phyloP scores from a whole-genome alignment of 2,797 vertebrate species.

The Micromesistius poutassou region DNA sequence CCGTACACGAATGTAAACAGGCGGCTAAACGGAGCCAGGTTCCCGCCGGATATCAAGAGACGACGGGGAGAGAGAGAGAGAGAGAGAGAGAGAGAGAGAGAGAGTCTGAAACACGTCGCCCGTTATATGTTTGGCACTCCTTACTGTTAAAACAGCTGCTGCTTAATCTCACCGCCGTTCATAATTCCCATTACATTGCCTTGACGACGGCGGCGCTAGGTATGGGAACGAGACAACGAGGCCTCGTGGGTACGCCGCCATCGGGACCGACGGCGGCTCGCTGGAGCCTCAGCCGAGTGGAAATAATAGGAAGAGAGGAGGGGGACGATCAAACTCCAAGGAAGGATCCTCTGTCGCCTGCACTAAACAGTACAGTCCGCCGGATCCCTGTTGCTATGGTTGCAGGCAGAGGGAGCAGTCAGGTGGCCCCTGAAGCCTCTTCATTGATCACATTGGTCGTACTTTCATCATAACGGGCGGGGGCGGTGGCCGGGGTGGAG shows the following conservation, averaged over 20 bases:
- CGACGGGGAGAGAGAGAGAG: neutral
- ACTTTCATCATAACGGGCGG: conserved; percentile 62
- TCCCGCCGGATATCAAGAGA: neutral
- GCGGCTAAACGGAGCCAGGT: neutral
- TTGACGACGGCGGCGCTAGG: conserved; percentile 40
- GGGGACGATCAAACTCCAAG: conserved; percentile 58
- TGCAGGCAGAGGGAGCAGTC: conserved; percentile 36
- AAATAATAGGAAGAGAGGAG: conserved; percentile 24
- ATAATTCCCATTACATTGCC: conserved; percentile 45
- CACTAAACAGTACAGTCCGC: conserved; percentile 64
- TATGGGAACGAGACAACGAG: conserved; percentile 28
- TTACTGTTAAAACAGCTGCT: conserved; percentile 27
- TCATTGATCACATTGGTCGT: conserved; percentile 68
- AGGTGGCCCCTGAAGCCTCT: conserved; percentile 41
- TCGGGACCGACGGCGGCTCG: conserved; percentile 27
- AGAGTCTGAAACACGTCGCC: neutral
- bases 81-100: neutral
- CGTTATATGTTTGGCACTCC: conserved; percentile 14
- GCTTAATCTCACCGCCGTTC: conserved; percentile 27
- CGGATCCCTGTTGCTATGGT: conserved; percentile 67
- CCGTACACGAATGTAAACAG: neutral
- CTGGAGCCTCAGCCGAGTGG: conserved; percentile 42
- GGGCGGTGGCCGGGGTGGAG: conserved; percentile 41
- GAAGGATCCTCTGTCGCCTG: conserved; percentile 60
- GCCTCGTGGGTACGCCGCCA: neutral